These are phyloP conservation scores for Drosophila takahashii DNA, from an alignment of 1,140 invertebrate species.

Conservation along the genomic window DNA sequence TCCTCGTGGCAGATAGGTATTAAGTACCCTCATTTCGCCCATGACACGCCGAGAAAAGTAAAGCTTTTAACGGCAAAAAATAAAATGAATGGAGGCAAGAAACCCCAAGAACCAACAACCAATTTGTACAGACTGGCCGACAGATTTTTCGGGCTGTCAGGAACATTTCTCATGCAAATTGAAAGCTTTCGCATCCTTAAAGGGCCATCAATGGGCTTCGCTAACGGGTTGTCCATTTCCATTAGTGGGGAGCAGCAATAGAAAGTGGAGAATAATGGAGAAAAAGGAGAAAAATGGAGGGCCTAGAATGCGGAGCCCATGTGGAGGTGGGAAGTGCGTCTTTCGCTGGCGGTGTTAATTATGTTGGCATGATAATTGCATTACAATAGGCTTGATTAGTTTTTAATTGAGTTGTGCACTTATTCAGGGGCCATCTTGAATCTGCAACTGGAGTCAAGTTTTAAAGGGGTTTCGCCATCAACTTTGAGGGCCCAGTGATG, in stretches of 20 bases:
- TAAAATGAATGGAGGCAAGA: conserved; percentile 32
- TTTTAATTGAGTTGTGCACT: conserved; percentile 79
- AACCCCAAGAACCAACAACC: conserved; percentile 64
- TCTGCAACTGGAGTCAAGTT: conserved; percentile 36
- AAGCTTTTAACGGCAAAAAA: conserved; percentile 69
- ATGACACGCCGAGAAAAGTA: conserved; percentile 71
- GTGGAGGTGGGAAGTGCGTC: conserved; percentile 8
- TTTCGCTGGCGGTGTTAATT: conserved; percentile 69
- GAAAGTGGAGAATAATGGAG: conserved; percentile 8
- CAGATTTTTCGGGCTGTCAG: conserved; percentile 53
- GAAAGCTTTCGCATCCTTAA: conserved; percentile 58
- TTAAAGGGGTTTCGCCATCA: conserved; percentile 39
- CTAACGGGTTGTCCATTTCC: conserved; percentile 71
- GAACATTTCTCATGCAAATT: conserved; percentile 67
- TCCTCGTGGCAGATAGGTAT: conserved; percentile 58
- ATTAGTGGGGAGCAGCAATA: conserved; percentile 36
- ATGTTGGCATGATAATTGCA: conserved; percentile 79
- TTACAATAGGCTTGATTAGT: conserved; percentile 83
- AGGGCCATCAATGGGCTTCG: conserved; percentile 59
- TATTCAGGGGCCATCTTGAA: conserved; percentile 48
- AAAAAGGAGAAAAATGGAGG: conserved; percentile 14
- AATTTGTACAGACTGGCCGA: conserved; percentile 62
- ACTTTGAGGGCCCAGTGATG: conserved; percentile 6
- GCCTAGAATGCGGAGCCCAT: conserved; percentile 39
- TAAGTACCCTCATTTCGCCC: conserved; percentile 82